phyloP scores from a whole-genome alignment of 2,797 vertebrate genomes.

The Pagetopsis macropterus region DNA sequence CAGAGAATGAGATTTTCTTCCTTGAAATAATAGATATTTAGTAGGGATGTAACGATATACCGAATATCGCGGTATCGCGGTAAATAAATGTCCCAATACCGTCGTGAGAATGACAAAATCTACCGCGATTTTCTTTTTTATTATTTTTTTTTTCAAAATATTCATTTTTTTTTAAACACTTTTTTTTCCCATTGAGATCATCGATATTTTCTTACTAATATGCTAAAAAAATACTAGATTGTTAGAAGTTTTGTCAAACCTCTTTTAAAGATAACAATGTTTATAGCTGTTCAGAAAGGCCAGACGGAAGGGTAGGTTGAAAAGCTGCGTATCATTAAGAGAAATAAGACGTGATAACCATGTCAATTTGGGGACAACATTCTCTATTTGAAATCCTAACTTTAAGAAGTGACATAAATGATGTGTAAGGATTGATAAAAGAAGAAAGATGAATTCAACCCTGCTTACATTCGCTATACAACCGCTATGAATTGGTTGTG shows the following conservation, averaged over 20 bases:
- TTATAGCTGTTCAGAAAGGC: background rate
- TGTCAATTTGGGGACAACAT: background rate
- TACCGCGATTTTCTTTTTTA: too few relatives aligned
- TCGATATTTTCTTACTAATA: too few relatives aligned
- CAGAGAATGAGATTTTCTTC: background rate
- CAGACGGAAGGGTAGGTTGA: background rate
- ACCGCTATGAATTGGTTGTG: background rate
- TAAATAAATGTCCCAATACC: too few relatives aligned
- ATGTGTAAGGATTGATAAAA: background rate
- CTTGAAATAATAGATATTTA: background rate
- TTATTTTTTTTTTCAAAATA: too few relatives aligned
- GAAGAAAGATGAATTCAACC: background rate
- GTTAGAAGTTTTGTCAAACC: too few relatives aligned
- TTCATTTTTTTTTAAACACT: too few relatives aligned
- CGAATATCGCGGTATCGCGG: too few relatives aligned
- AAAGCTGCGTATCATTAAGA: background rate
- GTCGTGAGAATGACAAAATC: too few relatives aligned
- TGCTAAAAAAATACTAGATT: too few relatives aligned
- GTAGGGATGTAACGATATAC: too few relatives aligned
- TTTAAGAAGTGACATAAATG: constrained; percentile 1
- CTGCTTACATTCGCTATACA: background rate
- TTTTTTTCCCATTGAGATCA: too few relatives aligned
- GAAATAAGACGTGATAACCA: background rate
- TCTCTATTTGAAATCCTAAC: background rate
- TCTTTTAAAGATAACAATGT: too few relatives aligned